These are phyloP conservation scores for Eilema depressum DNA, from an alignment of 2,888 invertebrate species.

Conservation along the genomic window DNA sequence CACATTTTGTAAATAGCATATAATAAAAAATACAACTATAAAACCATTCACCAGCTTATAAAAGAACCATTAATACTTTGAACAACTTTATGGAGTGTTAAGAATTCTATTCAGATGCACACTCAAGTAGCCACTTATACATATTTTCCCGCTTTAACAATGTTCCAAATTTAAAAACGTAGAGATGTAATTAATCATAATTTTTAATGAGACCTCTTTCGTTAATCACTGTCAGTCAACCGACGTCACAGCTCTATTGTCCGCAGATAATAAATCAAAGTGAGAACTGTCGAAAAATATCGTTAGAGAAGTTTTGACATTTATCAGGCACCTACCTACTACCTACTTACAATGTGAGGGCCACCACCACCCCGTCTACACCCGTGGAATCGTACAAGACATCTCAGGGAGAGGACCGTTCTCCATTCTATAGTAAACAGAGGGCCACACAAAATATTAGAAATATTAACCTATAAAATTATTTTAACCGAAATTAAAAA, in stretches of 20 bases:
- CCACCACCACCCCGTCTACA: neutral
- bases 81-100: conserved; percentile 13
- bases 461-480: too few species aligned
- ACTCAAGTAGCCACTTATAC: neutral
- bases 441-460: neutral
- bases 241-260: conserved; percentile 41
- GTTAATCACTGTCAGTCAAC: conserved; percentile 46
- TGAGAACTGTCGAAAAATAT: conserved; percentile 36
- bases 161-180: conserved; percentile 15
- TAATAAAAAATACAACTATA: neutral
- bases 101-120: conserved; percentile 12
- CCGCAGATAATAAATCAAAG: conserved; percentile 48
- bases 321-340: conserved; percentile 19
- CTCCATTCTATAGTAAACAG: neutral
- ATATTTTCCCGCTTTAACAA: conserved; percentile 6
- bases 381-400: neutral
- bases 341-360: neutral
- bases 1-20: neutral
- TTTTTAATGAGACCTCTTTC: conserved; percentile 46
- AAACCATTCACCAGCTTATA: neutral
- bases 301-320: conserved; percentile 28
- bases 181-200: conserved; percentile 41
- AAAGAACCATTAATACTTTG: conserved; percentile 7
- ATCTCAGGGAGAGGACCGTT: neutral
- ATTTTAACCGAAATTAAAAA: too few species aligned